Base-by-base conservation (phyloP, 2,797 vertebrate genomes). In the Agapornis canus region DNA sequence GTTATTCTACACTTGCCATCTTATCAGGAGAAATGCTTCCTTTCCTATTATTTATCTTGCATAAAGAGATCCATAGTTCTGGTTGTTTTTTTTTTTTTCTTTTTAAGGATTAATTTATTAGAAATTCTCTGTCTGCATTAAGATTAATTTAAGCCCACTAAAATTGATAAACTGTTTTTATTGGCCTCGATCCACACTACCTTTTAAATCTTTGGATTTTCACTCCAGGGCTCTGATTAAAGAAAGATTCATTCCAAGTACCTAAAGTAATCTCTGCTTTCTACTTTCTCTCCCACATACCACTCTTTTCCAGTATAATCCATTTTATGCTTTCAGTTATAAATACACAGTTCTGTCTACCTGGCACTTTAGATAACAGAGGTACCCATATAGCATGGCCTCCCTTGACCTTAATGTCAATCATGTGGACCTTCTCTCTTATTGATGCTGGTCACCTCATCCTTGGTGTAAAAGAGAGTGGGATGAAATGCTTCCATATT, bases 121-220 rank as follows among this genome's bases (percentile, higher is more conserved):
- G 76, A 92, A 94, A 94, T 91, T 81, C 82, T 94, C 76, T 87
- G 73, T 89, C 79, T 93, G 65, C 37, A 77, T 89, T 73, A 95
- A 84, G 63, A 52, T 91, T 95, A 92, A 94, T 93, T 95, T 95
- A 94, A 79, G 37, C 57, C 70, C 79, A 86, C 63, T 90, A 94
- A 94, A 96, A 89, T 43, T 43, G 23, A 97, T 89, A 80, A 83
- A 91, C 42, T 82, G 76, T 85, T 91, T 92, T 92, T 88, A 93
- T 39, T 83, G 65, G 70, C 77, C 78, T 95, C 82, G 63, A 68
- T 71, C 70, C 89, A 95, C 40, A 47, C 32, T 66, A 85, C 81
- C 63, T 83, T 95, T 96, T 91, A 95, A 95, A 95, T 84, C 72
- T 92, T n/a, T 61, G 47, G 37, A 94, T 92, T 96, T 83, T 89